Evolutionary conservation across 2,113 vertebrate genomes (phyloP), one percentile per base, ranked within the genome.

Genomic region (Austrofundulus limnaeus): DNA sequence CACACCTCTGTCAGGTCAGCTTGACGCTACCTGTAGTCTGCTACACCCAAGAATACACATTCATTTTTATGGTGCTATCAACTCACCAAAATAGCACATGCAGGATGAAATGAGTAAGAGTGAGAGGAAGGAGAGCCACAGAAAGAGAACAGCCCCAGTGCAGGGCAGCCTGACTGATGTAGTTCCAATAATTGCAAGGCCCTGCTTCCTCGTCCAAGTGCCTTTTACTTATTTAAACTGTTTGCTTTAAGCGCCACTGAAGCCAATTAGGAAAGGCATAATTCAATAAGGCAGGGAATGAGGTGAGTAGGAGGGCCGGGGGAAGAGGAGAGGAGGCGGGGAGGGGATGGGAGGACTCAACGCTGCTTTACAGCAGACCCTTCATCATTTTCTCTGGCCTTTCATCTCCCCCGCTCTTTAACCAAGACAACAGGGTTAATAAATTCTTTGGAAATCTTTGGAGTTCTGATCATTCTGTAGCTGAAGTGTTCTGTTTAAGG

Each of bases 191-290:
- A 93, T 92, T 91, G 89, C 89, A 86, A 88, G 82, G 83, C 76
- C 72, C 69, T 69, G 85, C 84, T 89, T 84, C 80, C 82, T 86
- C 87, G 61, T 88, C 85, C 90, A 89, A 90, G 83, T 87, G 83
- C 87, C 87, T 89, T 93, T 92, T 89, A 91, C 87, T 90, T 92
- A 91, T 91, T 92, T 90, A 92, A 91, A 93, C 84, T 89, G 91
- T 92, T 92, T 92, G 81, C 88, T 92, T 91, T 88, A 91, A 92
- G 88, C 72, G 81, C 85, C 87, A 89, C 79, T 83, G 88, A 89
- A 90, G 89, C 87, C 90, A 92, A 91, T 91, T 92, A 92, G 78
- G 71, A 70, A 78, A 81, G 81, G 83, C 82, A 89, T 91, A 92
- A 92, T 87, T 92, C 90, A 91, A 84, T 77, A 79, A 74, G 86